Evolutionary conservation across 2,113 vertebrate genomes (phyloP).

Genomic region (Tachycineta bicolor): DNA sequence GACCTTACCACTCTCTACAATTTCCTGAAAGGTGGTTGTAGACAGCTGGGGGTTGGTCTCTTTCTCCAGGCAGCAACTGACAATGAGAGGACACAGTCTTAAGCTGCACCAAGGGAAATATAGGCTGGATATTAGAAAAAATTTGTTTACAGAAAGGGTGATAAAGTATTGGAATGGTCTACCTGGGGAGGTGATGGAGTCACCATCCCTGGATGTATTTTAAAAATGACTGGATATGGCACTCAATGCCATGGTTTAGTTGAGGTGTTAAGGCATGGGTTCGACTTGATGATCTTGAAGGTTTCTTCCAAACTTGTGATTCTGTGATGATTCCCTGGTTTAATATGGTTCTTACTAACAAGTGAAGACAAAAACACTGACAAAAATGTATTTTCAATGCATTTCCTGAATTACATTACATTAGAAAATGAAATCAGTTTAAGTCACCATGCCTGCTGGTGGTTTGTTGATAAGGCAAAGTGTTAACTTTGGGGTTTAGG

Average conservation of each 20-base stretch:
- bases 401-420: background rate
- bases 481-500: background rate
- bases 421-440: slow-evolving; percentile 7
- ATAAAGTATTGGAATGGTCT: background rate
- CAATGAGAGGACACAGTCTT: fast-evolving
- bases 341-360: background rate
- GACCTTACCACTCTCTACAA: background rate
- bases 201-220: background rate
- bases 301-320: background rate
- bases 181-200: background rate
- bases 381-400: background rate
- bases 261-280: background rate
- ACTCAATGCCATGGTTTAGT: background rate
- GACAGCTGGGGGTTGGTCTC: background rate
- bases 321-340: background rate
- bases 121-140: background rate
- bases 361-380: background rate
- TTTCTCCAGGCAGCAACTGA: background rate
- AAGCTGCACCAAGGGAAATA: background rate
- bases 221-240: background rate
- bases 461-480: background rate
- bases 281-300: background rate
- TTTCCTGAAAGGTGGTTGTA: background rate
- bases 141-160: background rate
- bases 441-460: background rate